Evolutionary conservation across 2,888 invertebrate genomes (phyloP), one percentile per base, ranked within the genome.

Genomic region (Drosophila melanosoma): DNA sequence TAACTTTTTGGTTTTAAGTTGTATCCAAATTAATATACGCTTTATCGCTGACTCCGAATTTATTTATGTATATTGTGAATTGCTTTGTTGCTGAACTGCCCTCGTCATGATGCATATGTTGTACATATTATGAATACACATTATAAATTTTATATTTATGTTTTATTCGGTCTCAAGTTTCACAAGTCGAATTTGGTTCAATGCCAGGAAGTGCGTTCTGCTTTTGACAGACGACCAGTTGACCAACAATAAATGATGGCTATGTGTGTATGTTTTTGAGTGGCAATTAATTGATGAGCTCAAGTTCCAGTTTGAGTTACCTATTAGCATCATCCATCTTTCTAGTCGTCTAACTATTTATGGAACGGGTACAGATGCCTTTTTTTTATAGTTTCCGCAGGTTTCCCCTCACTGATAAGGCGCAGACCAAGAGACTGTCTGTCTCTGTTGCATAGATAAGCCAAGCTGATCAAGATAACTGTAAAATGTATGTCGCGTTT

Each of bases 121-220:
- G 32, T 53, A 26, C 53, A 49, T n/a, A 45, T 57, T 35, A 51
- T 66, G 61, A 57, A 69, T 67, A 71, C 54, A 60, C 67, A 74
- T 65, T 87, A 87, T 82, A 70, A 82, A 82, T 82, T 69, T 71
- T 65, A 23, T 63, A 69, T 74, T 76, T 80, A 70, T 35, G 64
- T 62, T 65, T 23, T 40, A 69, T 12, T 15, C 45, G 45, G 66
- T 86, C 76, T 85, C 76, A 74, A 69, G 67, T 85, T 89, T 85
- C 85, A 79, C 33, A 74, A 80, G 84, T 74, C 66, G 42, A 76
- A 81, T 83, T 86, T 70, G 49, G 87, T 74, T 85, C 85, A 85
- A 87, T 85, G 85, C 84, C 85, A 89, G 85, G 89, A 85, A 85
- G 85, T 85, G 76, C 58, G 85, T 77, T 87, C 85, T 79, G 85